These are phyloP conservation scores for Lepidothrix coronata DNA, from an alignment of 2,113 vertebrate genomes.

Conservation along the genomic window DNA sequence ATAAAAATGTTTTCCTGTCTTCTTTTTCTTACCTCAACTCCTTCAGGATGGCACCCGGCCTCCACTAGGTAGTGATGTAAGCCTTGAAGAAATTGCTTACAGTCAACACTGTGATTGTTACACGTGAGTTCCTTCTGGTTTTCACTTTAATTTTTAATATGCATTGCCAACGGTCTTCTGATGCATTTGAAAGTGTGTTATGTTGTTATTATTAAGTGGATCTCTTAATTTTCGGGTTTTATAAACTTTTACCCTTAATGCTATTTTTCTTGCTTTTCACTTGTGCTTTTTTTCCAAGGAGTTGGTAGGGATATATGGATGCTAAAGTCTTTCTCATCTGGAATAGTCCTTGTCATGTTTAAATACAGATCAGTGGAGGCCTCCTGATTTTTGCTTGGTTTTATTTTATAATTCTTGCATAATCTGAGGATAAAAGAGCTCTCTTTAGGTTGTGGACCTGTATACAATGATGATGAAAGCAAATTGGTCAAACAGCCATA, in stretches of 20 bases:
- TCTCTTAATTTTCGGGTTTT: background rate
- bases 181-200: background rate
- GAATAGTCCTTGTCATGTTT: background rate
- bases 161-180: background rate
- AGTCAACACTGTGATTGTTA: conserved; percentile 84
- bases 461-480: background rate
- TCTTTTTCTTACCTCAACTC: background rate
- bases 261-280: background rate
- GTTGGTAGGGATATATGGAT: background rate
- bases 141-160: background rate
- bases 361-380: background rate
- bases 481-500: background rate
- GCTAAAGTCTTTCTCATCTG: background rate
- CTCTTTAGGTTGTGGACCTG: background rate
- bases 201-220: background rate
- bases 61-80: conserved; percentile 80
- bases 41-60: conserved; percentile 85
- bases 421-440: background rate
- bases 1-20: background rate
- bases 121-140: conserved; percentile 79
- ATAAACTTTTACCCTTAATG: background rate
- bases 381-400: background rate
- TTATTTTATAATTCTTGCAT: background rate
- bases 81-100: conserved; percentile 81
- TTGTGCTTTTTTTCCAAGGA: background rate